phyloP scores from a whole-genome alignment of 2,797 vertebrate genomes.

The Gephyroberyx darwinii region DNA sequence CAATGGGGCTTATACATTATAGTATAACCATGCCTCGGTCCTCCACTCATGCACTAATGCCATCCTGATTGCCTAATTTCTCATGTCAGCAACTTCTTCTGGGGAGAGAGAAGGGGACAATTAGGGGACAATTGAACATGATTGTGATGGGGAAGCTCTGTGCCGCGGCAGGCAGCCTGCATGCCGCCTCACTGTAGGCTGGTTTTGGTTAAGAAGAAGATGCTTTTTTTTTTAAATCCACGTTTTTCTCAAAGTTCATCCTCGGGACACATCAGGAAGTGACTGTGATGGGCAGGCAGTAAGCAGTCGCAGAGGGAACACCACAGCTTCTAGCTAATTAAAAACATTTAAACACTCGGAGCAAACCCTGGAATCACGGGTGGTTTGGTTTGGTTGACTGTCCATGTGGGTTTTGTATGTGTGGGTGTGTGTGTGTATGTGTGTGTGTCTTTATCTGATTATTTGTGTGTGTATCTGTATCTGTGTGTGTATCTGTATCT shows the following conservation, averaged over 20 bases:
- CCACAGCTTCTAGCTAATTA: slow-evolving; percentile 78
- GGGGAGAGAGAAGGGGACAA: slow-evolving; percentile 72
- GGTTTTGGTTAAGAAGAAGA: slow-evolving; percentile 74
- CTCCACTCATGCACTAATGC: slow-evolving; percentile 74
- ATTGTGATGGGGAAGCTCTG: slow-evolving; percentile 70
- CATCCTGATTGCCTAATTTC: slow-evolving; percentile 80
- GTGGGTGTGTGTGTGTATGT: slow-evolving; percentile 39
- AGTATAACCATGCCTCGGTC: slow-evolving; percentile 66
- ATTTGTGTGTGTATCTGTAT: background rate
- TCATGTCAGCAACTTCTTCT: slow-evolving; percentile 80
- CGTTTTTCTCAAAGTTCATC: slow-evolving; percentile 76
- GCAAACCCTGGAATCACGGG: slow-evolving; percentile 75
- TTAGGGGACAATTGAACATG: slow-evolving; percentile 76
- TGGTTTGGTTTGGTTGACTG: slow-evolving; percentile 74
- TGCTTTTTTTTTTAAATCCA: slow-evolving; percentile 43
- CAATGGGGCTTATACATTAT: slow-evolving; percentile 77
- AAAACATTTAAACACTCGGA: slow-evolving; percentile 81
- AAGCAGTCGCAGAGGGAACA: slow-evolving; percentile 74
- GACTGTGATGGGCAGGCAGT: slow-evolving; percentile 74
- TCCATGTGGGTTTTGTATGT: slow-evolving; percentile 59
- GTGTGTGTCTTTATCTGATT: slow-evolving; percentile 31
- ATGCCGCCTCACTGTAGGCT: slow-evolving; percentile 59
- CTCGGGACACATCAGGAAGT: slow-evolving; percentile 72
- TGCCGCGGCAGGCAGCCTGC: slow-evolving; percentile 66
- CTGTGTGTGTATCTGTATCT: background rate